These are phyloP conservation scores for Enteromius treurensis DNA, from an alignment of 2,797 vertebrate species.

Conservation along the genomic window DNA sequence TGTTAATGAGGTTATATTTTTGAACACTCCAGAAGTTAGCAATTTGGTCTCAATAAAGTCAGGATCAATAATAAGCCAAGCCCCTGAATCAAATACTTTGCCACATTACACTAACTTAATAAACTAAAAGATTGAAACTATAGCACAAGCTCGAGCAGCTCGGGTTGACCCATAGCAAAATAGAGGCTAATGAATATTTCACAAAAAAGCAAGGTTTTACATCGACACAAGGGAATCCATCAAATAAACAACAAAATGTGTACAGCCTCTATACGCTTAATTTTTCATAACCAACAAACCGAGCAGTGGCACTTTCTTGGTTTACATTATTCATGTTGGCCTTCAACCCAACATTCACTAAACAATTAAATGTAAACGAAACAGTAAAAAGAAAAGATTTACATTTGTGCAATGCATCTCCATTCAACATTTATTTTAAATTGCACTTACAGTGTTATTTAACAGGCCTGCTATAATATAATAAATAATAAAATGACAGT, in stretches of 20 bases:
- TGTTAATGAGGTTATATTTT: constrained; percentile 31
- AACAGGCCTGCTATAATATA: not conserved
- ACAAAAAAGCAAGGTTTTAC: constrained; percentile 38
- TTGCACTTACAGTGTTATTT: not conserved
- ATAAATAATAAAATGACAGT: too few relatives aligned
- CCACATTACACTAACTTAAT: constrained; percentile 7
- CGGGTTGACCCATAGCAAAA: constrained; percentile 7
- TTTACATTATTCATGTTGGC: constrained; percentile 53
- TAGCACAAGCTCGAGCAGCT: not conserved
- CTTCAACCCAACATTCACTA: constrained; percentile 39
- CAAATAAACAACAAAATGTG: constrained; percentile 62
- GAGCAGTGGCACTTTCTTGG: constrained; percentile 38
- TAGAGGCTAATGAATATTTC: constrained; percentile 49
- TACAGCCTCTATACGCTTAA: constrained; percentile 74
- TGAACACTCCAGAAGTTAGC: constrained; percentile 8
- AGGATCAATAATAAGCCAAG: not conserved
- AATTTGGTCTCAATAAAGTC: constrained; percentile 15
- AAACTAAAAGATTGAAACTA: not conserved
- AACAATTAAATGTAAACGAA: constrained; percentile 16
- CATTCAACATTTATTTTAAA: not conserved
- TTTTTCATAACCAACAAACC: constrained; percentile 67
- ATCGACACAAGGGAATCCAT: constrained; percentile 35
- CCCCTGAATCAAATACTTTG: constrained; percentile 8
- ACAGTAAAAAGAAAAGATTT: not conserved
- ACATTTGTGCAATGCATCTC: not conserved